Percentiles rank a stretch among this genome's conserved stretches.
Evolutionary conservation across 2,797 vertebrate genomes (phyloP).

Genomic region (Arnoldichthys spilopterus): DNA sequence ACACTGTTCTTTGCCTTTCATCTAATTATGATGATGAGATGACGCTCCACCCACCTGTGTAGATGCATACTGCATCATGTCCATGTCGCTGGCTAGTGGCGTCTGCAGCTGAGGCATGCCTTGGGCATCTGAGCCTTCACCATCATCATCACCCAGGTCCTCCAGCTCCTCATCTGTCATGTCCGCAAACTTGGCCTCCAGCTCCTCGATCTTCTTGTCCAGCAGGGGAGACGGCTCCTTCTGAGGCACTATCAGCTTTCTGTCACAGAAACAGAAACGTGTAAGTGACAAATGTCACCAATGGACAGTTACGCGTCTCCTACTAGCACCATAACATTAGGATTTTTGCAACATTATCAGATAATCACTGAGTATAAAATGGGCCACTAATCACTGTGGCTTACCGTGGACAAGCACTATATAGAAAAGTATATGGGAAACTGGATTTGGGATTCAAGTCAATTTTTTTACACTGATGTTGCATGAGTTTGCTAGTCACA

Average conservation of each 20-base stretch:
- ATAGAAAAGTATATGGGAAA: no score
- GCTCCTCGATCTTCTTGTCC: constrained; percentile 94
- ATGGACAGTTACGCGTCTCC: background rate
- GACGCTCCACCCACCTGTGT: constrained; percentile 84
- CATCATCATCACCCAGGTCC: constrained; percentile 95
- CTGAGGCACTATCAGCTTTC: constrained; percentile 96
- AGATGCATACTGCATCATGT: constrained; percentile 92
- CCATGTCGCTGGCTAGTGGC: constrained; percentile 87
- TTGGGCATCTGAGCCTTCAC: constrained; percentile 86
- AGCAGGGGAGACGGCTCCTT: constrained; percentile 96
- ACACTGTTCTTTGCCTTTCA: background rate
- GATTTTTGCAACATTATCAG: no score
- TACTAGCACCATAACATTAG: background rate
- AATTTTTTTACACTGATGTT: no score
- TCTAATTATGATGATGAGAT: background rate
- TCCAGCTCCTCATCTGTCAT: constrained; percentile 95
- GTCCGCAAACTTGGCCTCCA: constrained; percentile 98
- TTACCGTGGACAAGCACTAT: no score
- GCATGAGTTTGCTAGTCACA: no score
- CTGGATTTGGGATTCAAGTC: no score
- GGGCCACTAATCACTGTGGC: no score
- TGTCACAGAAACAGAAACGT: constrained; percentile 58
- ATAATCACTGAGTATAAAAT: no score
- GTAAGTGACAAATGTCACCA: background rate
- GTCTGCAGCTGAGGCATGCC: constrained; percentile 89